Evolutionary conservation across 2,888 invertebrate species (phyloP).

Genomic region (Cheilosia vulpina): DNA sequence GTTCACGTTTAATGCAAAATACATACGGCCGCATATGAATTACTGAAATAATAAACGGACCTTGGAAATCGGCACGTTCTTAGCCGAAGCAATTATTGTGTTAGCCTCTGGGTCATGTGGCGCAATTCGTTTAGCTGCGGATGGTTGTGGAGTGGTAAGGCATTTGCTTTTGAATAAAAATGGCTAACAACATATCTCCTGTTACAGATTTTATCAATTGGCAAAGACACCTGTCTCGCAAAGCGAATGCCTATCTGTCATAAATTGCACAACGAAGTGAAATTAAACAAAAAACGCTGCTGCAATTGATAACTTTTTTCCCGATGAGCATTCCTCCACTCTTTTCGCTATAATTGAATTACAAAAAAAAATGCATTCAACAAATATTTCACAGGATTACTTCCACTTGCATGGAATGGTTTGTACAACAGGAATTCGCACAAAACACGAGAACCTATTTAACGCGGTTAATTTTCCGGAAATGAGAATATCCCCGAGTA

Average conservation of each 20-base stretch:
- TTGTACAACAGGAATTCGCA: conserved; percentile 15
- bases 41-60: conserved; percentile 10
- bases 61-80: conserved; percentile 5
- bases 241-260: no score
- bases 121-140: not conserved
- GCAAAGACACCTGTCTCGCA: no score
- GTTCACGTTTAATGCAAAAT: conserved; percentile 35
- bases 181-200: no score
- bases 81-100: not conserved
- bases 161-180: not conserved
- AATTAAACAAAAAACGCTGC: no score
- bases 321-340: no score
- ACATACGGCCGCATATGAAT: not conserved
- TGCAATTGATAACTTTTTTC: no score
- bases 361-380: no score
- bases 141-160: not conserved
- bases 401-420: conserved; percentile 10
- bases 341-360: no score
- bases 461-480: conserved; percentile 67
- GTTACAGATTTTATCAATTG: no score
- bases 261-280: no score
- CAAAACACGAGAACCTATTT: conserved; percentile 32
- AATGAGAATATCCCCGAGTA: conserved; percentile 63
- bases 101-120: no score
- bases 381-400: conserved; percentile 23